Evolutionary conservation across 2,113 vertebrate species (phyloP).

Genomic region (Notarius quadriscutis): DNA sequence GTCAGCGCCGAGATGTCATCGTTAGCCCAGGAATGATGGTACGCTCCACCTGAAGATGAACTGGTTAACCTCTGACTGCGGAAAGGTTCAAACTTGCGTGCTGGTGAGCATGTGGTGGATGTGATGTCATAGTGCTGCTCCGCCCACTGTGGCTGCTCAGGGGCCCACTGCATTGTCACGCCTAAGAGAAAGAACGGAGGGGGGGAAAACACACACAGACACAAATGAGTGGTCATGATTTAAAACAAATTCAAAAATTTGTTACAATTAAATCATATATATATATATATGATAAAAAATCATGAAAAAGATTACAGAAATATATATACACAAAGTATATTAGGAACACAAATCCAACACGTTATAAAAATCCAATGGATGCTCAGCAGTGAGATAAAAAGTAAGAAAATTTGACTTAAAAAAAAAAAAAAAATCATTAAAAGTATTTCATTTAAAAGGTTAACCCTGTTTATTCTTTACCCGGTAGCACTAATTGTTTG

Average conservation of each 20-base stretch:
- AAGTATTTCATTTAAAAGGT: background rate
- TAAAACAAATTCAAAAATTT: background rate
- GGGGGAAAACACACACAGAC: no score
- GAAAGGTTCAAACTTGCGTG: constrained; percentile 96
- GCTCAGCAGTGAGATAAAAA: background rate
- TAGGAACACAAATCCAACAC: background rate
- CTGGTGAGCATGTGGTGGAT: constrained; percentile 93
- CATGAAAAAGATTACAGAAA: background rate
- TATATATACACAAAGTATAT: no score
- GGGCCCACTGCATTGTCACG: constrained; percentile 99
- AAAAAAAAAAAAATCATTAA: background rate
- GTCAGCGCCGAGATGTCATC: constrained; percentile 98
- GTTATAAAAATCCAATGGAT: background rate
- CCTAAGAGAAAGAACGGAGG: constrained; percentile 67
- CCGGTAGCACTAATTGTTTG: constrained; percentile 2
- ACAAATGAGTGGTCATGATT: background rate
- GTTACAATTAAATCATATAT: background rate
- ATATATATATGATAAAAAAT: background rate
- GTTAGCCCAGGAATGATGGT: constrained; percentile 98
- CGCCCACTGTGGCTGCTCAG: constrained; percentile 98
- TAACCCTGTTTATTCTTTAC: background rate
- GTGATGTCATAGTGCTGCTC: constrained; percentile 99
- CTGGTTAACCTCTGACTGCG: constrained; percentile 82
- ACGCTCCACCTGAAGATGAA: constrained; percentile 75
- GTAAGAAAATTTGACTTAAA: background rate